Conservation (phyloP, 2,113 vertebrate genomes). For the Coturnix japonica region DNA sequence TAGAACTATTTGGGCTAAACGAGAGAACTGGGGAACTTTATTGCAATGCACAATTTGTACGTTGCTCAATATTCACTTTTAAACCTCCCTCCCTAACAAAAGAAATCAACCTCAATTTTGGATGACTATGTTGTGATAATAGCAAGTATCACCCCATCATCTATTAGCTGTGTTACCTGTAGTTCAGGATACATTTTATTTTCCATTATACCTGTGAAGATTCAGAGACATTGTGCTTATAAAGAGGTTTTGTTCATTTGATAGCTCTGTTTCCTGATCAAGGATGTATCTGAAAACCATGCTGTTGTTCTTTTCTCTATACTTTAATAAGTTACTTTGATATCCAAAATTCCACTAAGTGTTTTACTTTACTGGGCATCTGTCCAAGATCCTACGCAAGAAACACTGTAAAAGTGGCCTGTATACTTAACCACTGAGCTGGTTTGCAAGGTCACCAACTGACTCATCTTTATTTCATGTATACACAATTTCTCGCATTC, state of each 20-base stretch:
- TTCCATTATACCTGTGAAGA: neutral
- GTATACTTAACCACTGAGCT: neutral
- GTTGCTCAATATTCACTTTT: neutral
- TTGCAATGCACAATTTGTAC: neutral
- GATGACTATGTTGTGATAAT: neutral
- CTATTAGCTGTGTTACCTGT: neutral
- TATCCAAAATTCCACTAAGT: neutral
- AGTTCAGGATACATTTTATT: neutral
- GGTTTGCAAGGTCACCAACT: neutral
- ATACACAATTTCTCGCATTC: neutral
- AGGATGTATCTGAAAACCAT: neutral
- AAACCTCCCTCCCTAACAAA: neutral
- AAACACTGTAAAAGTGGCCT: constrained; percentile 9
- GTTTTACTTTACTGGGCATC: neutral
- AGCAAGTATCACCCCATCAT: neutral
- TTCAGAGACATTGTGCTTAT: neutral
- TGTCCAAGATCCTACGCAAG: neutral
- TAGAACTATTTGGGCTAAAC: constrained; percentile 7
- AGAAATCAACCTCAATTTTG: neutral
- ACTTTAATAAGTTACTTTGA: constrained; percentile 30
- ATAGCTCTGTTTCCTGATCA: neutral
- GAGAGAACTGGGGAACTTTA: neutral
- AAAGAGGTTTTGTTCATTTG: neutral
- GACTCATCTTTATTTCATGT: neutral
- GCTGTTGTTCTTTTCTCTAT: neutral